Base-by-base conservation (phyloP, 2,113 vertebrate genomes). In the Otis tarda region DNA sequence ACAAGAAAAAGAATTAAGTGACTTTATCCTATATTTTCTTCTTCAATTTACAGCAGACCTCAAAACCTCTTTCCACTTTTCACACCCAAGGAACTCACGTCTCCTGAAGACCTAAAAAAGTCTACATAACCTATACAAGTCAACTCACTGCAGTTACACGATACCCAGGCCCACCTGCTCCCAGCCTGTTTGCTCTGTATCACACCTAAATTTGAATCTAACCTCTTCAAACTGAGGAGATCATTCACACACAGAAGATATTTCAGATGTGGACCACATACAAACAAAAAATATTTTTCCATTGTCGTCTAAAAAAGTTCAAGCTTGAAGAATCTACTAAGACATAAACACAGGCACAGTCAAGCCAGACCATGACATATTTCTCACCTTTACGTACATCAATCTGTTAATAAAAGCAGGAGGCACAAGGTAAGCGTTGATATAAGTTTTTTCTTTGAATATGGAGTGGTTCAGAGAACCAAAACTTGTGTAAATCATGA, bases 101-200 rank as follows among this genome's bases (percentile, higher is more conserved):
- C 75, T 93, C 61, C 65, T 23, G 25, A 82, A 87, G 70, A 92
- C 83, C 89, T 92, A 91, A 69, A 94, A 83, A 92, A 59, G 49
- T 30, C 80, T 79, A 41, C 7, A 23, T 55, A 73, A 79, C 22
- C 61, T 69, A 30, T 47, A 39, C 63, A 69, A 61, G 78, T 80
- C 65, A 89, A 27, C 60, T 71, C 28, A 22, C 60, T 65, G 69
- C 53, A 65, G 64, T 75, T 69, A 89, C 64, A 93, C 76, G 4
- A 55, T 27, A 74, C 8, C 47, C 71, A 81, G 67, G 9, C 53
- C 57, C 80, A 77, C 79, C 71, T 78, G 85, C 56, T 85, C 71
- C 47, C 56, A 64, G 76, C 14, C 83, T 55, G 7, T 33, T 49
- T 81, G 83, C 78, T 83, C 83, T 86, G 63, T 37, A 73, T 43